Evolutionary conservation across 2,888 invertebrate genomes (phyloP).

Genomic region (Tipula confusa): DNA sequence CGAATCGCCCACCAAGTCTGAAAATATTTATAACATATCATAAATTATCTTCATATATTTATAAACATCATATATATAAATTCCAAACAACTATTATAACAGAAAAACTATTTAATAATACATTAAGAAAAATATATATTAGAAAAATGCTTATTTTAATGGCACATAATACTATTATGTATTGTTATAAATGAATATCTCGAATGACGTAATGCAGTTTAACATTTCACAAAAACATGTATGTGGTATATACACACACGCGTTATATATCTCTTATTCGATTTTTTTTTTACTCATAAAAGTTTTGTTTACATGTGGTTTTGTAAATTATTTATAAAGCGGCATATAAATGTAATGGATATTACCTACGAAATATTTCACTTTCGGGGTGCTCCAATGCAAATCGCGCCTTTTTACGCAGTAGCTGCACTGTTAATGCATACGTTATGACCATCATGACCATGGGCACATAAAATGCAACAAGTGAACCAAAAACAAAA

Average conservation of each 20-base stretch:
- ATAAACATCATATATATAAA: not conserved
- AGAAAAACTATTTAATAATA: not conserved
- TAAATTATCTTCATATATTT: conserved; percentile 3
- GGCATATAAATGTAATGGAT: not conserved
- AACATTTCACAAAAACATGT: not conserved
- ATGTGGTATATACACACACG: no score
- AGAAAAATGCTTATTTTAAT: not conserved
- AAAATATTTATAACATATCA: conserved; percentile 20
- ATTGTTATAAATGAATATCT: not conserved
- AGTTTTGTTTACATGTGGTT: not conserved
- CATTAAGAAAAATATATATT: not conserved
- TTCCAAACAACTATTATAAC: not conserved
- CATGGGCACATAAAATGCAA: conserved; percentile 94
- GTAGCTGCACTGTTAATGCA: conserved; percentile 79
- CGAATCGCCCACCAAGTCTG: conserved; percentile 44
- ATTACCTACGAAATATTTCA: conserved; percentile 54
- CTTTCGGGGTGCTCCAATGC: conserved; percentile 63
- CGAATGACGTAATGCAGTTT: conserved; percentile 3
- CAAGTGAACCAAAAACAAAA: conserved; percentile 86
- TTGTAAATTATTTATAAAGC: not conserved
- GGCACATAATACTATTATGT: not conserved
- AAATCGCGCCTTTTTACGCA: conserved; percentile 73
- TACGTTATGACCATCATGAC: conserved; percentile 91
- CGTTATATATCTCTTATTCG: not conserved
- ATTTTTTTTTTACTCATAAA: not conserved